Evolutionary conservation across 2,113 vertebrate species (phyloP), one percentile per base, ranked within the genome.

Genomic region (Cinclus mexicanus): DNA sequence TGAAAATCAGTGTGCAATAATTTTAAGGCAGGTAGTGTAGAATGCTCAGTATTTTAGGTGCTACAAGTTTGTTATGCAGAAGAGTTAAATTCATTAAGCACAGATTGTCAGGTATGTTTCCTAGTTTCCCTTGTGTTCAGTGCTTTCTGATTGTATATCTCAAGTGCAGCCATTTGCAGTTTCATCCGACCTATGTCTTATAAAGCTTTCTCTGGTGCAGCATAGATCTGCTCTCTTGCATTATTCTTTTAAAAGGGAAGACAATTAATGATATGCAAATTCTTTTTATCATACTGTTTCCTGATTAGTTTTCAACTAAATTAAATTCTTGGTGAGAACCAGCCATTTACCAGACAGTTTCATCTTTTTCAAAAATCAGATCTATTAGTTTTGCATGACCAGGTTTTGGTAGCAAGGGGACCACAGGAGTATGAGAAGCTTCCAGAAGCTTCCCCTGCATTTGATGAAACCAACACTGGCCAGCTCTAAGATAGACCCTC

Each of bases 391-490:
- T 83, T 79, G 25, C 9, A 29, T 37, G 18, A 37, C 22, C 52
- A 47, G 14, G 25, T 87, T 83, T 74, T 57, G 53, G 11, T 29
- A 47, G 53, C 0, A 0, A 35, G 26, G 8, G 9, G 7, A 2
- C 17, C 64, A 53, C 24, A 57, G 25, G 5, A 25, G 14, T 12
- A 11, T 44, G n/a, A 55, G 72, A 83, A 67, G 41, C 23, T 60
- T 52, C 59, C 20, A 22, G 59, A 55, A 78, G 46, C 14, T 78
- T 42, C 11, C 41, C 35, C 31, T 15, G 3, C 25, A 7, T 44
- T 16, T 26, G 5, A 29, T 19, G 41, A 47, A 60, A 23, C 53
- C 52, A 72, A 25, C 4, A 12, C 8, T 22, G 49, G 13, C n/a
- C 14, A 11, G 39, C 39, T 53, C 3, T 4, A 22, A 18, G 50